These are phyloP conservation scores for Orientallactaga sibirica DNA, from an alignment of 2,797 vertebrate species.

Conservation along the genomic window DNA sequence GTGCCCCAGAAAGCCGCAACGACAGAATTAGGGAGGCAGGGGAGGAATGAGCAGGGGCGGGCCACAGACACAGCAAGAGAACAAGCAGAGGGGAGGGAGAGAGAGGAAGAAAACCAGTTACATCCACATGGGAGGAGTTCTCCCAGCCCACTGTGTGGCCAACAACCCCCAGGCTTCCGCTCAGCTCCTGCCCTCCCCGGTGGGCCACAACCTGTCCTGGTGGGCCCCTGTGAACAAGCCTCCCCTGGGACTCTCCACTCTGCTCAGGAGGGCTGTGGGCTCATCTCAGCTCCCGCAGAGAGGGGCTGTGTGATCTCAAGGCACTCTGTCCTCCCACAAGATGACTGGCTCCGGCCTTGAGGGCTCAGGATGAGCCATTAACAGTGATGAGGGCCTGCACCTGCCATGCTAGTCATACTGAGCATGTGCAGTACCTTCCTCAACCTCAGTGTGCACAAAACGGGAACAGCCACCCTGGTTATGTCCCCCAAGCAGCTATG, in stretches of 20 bases:
- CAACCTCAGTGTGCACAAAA: background rate
- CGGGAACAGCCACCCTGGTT: too few species aligned
- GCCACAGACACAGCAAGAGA: constrained; percentile 34
- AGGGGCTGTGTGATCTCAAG: background rate
- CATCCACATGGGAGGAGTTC: constrained; percentile 85
- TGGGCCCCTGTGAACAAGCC: background rate
- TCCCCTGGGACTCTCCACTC: background rate
- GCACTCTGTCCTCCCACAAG: background rate
- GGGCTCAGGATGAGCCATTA: background rate
- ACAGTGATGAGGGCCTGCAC: background rate
- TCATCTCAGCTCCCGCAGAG: background rate
- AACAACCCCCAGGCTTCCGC: background rate
- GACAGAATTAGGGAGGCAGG: constrained; percentile 65
- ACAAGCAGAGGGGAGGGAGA: constrained; percentile 70
- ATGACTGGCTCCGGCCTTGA: background rate
- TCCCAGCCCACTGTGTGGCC: background rate
- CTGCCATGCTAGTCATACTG: background rate
- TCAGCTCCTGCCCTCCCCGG: background rate
- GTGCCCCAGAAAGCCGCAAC: constrained; percentile 72
- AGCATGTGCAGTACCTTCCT: background rate
- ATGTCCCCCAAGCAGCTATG: background rate
- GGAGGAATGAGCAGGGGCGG: constrained; percentile 47
- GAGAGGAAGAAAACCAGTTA: constrained; percentile 88
- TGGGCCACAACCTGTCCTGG: background rate
- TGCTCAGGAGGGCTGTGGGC: accelerated